Evolutionary conservation across 2,113 vertebrate genomes (phyloP), one percentile per base, ranked within the genome.

Genomic region (Sapayoa aenigma): DNA sequence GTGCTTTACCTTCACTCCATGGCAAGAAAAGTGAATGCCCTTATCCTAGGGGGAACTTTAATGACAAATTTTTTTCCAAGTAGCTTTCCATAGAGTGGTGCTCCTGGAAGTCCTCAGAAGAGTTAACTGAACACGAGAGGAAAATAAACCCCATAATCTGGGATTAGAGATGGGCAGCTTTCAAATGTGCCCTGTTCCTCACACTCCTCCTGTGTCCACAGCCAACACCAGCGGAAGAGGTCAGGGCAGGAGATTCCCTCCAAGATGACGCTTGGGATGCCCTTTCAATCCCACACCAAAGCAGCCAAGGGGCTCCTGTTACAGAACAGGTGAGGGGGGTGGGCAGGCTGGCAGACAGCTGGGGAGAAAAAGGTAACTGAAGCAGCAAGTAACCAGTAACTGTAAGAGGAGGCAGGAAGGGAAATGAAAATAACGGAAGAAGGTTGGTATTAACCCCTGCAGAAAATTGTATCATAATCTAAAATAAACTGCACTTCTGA

Each of bases 241-340:
- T 93, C 65, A 89, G 91, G 79, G 42, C 49, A 62, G 52, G 8
- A 68, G 31, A n/a, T 91, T 73, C 73, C 47, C 13, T 56, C 86
- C 90, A 75, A 91, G 33, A 67, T 73, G 72, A 41, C 9, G 5
- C 83, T 80, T 49, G 2, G 62, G 41, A 92, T 93, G 63, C 47
- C 95, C 94, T 96, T 97, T 71, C 80, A 84, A 87, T 93, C 33
- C 85, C 33, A 53, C 83, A 78, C 46, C 66, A 93, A 85, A 94
- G 96, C 87, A 97, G 95, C 96, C 97, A 96, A 96, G 87, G 60
- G 65, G 75, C 76, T 98, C 96, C 84, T 74, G 77, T 98, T 97
- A 97, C 97, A 92, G 35, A 89, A 68, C 93, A 95, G 76, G 91
- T 95, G 91, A 98, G 96, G 97, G 93, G 81, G 59, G 35, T 30